phyloP scores from a whole-genome alignment of 2,113 vertebrate species.

The Camelus dromedarius region DNA sequence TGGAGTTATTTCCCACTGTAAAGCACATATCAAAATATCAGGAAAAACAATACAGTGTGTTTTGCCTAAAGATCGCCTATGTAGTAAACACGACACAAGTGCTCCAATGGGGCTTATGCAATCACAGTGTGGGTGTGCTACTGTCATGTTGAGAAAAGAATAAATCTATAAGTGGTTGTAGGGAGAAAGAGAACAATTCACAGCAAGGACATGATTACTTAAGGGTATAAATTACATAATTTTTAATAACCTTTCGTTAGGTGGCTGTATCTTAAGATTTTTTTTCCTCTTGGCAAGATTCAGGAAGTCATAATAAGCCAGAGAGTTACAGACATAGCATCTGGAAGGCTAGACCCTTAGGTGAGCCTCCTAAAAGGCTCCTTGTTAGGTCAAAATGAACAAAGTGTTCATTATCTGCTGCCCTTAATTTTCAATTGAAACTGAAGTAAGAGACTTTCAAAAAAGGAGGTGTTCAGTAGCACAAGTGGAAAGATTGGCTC shows the following conservation, averaged over 20 bases:
- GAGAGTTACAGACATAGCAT: not conserved
- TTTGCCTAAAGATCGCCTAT: slow-evolving; percentile 26
- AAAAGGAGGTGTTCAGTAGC: not conserved
- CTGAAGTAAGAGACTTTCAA: slow-evolving; percentile 41
- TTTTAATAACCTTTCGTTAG: not conserved
- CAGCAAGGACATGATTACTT: not conserved
- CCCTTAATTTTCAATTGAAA: slow-evolving; percentile 58
- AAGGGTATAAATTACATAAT: not conserved
- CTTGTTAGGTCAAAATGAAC: slow-evolving; percentile 51
- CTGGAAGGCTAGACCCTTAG: not conserved
- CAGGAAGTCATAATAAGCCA: not conserved
- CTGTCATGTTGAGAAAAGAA: not conserved
- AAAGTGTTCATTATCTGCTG: slow-evolving; percentile 48
- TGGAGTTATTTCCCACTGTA: not conserved
- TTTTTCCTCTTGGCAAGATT: slow-evolving; percentile 11
- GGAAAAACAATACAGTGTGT: not conserved
- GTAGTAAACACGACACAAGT: not conserved
- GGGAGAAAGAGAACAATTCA: not conserved
- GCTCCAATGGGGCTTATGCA: not conserved
- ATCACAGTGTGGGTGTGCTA: not conserved
- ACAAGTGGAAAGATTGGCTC: slow-evolving; percentile 53
- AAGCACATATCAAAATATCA: not conserved
- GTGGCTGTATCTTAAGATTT: not conserved
- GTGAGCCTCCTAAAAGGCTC: not conserved
- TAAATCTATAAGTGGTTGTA: not conserved